Base-by-base conservation (phyloP, 2,113 vertebrate genomes). In the Zosterops hypoxanthus region DNA sequence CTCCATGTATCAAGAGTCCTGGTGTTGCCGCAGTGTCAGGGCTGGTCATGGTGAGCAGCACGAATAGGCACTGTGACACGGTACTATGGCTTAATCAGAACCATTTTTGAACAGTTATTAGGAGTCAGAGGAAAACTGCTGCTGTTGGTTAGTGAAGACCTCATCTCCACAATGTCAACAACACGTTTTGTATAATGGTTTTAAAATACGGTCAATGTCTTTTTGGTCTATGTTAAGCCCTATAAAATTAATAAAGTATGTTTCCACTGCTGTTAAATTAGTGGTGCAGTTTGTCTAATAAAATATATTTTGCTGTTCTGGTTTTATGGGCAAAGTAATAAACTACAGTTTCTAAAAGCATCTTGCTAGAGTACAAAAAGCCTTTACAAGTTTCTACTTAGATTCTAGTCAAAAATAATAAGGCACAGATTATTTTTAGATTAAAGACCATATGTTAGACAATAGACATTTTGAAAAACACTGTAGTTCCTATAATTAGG, bases 231-330 rank as follows among this genome's bases (percentile, higher is more conserved):
- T 60, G 75, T 82, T 93, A 82, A 93, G 52, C 19, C 31, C 57
- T 81, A 81, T 47, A 90, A 90, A 95, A 96, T 88, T 83, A 96
- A 92, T 82, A 78, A 82, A 71, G 44, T 90, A 90, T 76, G 26
- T 79, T 97, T 94, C 84, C 49, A 70, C 65, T 81, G 89, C 55
- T 87, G 55, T 92, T 94, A 96, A 97, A 95, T 95, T 95, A 95
- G 90, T 29, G 26, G 24, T 79, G 71, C 49, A 73, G 25, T 80
- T 91, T 92, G 65, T 75, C 66, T 85, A 91, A 86, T 95, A 91
- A 90, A 93, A 95, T 79, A 92, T 57, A 31, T 64, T 92, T 95
- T 87, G 41, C 78, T 97, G 87, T 65, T 55, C 83, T 84, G 60
- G 46, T 93, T 96, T 97, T 92, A 93, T 88, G 31, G 9, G 13